Evolutionary conservation across 2,113 vertebrate genomes (phyloP).

Genomic region (Eonycteris spelaea): DNA sequence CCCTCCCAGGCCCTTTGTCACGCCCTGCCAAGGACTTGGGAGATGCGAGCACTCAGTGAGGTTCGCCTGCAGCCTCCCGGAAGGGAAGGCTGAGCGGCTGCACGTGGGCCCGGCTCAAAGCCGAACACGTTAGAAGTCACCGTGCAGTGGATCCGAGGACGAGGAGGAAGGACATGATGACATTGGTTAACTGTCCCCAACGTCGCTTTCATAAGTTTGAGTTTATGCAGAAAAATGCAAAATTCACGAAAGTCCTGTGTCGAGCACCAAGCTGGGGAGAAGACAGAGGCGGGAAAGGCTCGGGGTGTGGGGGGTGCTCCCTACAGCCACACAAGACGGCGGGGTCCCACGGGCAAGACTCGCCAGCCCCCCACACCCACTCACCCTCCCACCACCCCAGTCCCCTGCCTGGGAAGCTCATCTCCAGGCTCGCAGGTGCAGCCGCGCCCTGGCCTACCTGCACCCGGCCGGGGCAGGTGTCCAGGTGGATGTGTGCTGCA

Average conservation of each 20-base stretch:
- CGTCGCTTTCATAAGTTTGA: not conserved
- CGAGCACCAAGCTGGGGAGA: not conserved
- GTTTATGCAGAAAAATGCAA: not conserved
- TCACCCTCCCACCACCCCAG: slow-evolving; percentile 29
- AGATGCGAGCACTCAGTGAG: not conserved
- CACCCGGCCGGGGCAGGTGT: not conserved
- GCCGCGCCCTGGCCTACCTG: not conserved
- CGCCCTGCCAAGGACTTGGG: not conserved
- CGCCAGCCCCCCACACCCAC: not conserved
- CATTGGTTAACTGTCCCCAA: not conserved
- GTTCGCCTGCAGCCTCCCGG: too few relatives aligned
- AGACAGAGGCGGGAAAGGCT: not conserved
- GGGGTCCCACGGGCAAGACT: fast-evolving
- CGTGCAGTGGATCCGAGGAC: fast-evolving
- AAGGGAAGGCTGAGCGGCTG: not conserved
- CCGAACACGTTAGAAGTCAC: fast-evolving
- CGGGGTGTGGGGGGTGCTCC: fast-evolving
- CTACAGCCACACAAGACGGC: not conserved
- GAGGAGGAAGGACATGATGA: fast-evolving
- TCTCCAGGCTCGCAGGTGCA: fast-evolving
- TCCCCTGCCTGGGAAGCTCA: not conserved
- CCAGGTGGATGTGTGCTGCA: not conserved
- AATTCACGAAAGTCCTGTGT: not conserved
- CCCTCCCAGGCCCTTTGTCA: not conserved
- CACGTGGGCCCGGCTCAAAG: fast-evolving